Conservation (phyloP, 2,113 vertebrate species). For the Nyctibius bracteatus region DNA sequence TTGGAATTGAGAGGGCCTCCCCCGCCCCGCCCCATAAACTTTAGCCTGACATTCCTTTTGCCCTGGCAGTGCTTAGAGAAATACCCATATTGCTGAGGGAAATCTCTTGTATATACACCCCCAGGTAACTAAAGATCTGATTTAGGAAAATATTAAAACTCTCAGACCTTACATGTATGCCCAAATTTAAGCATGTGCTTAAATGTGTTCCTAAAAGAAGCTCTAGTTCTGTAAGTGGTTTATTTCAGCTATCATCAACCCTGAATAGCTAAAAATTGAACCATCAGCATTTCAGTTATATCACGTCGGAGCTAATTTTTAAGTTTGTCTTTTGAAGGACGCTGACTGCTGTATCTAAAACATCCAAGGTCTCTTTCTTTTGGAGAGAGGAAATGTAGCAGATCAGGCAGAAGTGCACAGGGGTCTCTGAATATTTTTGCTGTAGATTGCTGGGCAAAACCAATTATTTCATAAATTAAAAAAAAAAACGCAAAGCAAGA, state of each 20-base stretch:
- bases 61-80: background rate
- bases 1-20: background rate
- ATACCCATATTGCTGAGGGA: background rate
- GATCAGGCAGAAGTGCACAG: constrained; percentile 20
- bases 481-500: constrained; percentile 55
- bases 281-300: constrained; percentile 36
- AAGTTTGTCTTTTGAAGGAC: constrained; percentile 38
- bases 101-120: background rate
- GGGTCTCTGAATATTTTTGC: constrained; percentile 26
- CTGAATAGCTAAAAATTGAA: constrained; percentile 11
- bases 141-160: background rate
- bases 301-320: constrained; percentile 36
- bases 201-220: background rate
- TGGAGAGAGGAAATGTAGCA: background rate
- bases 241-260: background rate
- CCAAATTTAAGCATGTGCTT: background rate
- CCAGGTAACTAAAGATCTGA: background rate
- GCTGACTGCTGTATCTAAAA: constrained; percentile 2
- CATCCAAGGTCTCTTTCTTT: constrained; percentile 36
- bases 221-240: background rate
- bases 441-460: constrained; percentile 25
- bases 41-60: background rate
- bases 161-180: background rate
- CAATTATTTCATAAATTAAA: constrained; percentile 48
- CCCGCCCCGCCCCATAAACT: background rate